Evolutionary conservation across 2,113 vertebrate genomes (phyloP).

Genomic region (Sinocyclocheilus anshuiensis): DNA sequence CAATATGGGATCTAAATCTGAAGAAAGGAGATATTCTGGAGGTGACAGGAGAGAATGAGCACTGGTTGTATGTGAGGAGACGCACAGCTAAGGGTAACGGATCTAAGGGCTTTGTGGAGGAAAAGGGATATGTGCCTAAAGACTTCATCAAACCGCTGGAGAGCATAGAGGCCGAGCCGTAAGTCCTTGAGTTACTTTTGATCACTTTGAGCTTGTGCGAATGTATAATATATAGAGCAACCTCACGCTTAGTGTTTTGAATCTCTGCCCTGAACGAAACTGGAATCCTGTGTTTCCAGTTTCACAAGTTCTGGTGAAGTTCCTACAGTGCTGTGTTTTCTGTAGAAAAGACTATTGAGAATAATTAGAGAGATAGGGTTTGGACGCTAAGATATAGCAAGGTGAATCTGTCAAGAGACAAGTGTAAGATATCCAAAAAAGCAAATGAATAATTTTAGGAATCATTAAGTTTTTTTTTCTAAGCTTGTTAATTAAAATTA

Average conservation of each 20-base stretch:
- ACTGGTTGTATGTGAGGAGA: conserved; percentile 58
- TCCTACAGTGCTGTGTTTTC: conserved; percentile 2
- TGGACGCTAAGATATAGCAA: background rate
- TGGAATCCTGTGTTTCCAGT: conserved; percentile 6
- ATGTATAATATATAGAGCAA: background rate
- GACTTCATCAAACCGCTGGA: conserved; percentile 52
- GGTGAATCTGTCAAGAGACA: background rate
- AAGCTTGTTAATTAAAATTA: background rate
- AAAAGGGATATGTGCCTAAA: conserved; percentile 49
- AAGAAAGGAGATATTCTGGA: conserved; percentile 57
- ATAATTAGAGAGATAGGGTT: background rate
- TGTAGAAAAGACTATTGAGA: background rate
- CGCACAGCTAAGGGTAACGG: background rate
- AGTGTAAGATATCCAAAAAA: background rate
- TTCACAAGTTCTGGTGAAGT: conserved; percentile 4
- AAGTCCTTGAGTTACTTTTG: conserved; percentile 41
- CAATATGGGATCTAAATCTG: conserved; percentile 44
- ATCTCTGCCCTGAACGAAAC: background rate
- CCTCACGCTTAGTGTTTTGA: background rate
- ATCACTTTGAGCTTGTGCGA: background rate
- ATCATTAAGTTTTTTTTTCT: too few relatives aligned
- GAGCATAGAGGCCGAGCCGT: conserved; percentile 60
- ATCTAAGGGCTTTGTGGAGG: background rate
- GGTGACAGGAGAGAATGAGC: conserved; percentile 31
- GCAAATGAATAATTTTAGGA: background rate